Percentiles rank a stretch among this genome's conserved stretches.
These are phyloP conservation scores for Neodontobutis hainanensis DNA, from an alignment of 2,113 vertebrate genomes.

Conservation along the genomic window DNA sequence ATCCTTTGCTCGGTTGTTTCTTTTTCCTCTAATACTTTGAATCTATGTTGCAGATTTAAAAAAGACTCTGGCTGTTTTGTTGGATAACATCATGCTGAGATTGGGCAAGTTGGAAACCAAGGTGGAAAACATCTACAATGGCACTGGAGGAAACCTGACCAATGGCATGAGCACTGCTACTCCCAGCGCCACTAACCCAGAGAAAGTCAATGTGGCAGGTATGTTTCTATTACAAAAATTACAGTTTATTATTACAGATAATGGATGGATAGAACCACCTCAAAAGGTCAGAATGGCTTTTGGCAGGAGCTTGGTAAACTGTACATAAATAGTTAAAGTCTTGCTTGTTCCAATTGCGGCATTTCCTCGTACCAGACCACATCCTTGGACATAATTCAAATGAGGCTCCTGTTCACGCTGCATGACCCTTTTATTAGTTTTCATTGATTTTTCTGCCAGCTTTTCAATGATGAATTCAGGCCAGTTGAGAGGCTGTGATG, in stretches of 20 bases:
- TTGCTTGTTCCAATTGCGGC: constrained; percentile 20
- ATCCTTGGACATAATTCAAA: constrained; percentile 60
- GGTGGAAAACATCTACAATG: constrained; percentile 94
- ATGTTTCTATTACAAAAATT: background rate
- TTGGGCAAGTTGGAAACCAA: constrained; percentile 95
- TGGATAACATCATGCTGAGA: constrained; percentile 97
- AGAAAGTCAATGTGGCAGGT: constrained; percentile 98
- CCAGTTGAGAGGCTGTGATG: constrained; percentile 41
- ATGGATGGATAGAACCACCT: too few relatives aligned
- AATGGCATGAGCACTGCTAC: constrained; percentile 84
- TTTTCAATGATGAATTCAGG: constrained; percentile 55
- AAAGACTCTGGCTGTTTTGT: constrained; percentile 94
- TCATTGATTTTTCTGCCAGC: constrained; percentile 64
- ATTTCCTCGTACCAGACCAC: constrained; percentile 34
- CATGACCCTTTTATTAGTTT: constrained; percentile 60
- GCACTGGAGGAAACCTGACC: constrained; percentile 89
- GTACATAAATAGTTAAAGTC: constrained; percentile 5
- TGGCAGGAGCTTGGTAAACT: background rate
- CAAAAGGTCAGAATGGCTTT: background rate
- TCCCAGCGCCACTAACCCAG: constrained; percentile 82
- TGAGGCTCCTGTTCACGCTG: constrained; percentile 52
- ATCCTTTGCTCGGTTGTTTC: background rate
- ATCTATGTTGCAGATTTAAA: constrained; percentile 86
- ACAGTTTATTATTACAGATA: too few relatives aligned
- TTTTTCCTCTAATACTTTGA: background rate